Conservation (phyloP, 2,797 vertebrate genomes). For the Gastrophryne carolinensis region DNA sequence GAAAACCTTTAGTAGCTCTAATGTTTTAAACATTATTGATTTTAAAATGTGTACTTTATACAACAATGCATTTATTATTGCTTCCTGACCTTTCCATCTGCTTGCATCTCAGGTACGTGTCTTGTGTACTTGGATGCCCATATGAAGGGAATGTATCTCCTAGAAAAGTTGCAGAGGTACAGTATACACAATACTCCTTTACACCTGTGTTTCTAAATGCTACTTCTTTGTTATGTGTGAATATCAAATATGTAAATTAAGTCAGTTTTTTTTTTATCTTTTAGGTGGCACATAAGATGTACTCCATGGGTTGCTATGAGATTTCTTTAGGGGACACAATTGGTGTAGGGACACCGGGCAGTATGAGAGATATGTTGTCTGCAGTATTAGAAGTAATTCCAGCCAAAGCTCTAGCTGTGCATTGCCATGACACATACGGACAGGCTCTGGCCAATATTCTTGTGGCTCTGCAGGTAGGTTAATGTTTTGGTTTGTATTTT, state of each 20-base stretch:
- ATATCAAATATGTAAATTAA: not conserved
- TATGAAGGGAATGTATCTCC: conserved; percentile 92
- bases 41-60: no score
- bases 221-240: not conserved
- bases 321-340: conserved; percentile 96
- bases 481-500: no score
- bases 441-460: conserved; percentile 95
- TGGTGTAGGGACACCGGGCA: conserved; percentile 88
- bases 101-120: conserved; percentile 79
- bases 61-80: no score
- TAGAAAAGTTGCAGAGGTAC: conserved; percentile 88
- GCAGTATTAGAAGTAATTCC: conserved; percentile 85
- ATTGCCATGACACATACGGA: conserved; percentile 96
- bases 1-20: no score
- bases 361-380: conserved; percentile 86
- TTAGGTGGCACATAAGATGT: conserved; percentile 88
- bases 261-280: not conserved
- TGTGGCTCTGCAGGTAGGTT: conserved; percentile 85
- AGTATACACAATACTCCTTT: not conserved
- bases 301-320: conserved; percentile 96
- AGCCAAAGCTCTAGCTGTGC: conserved; percentile 83
- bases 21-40: no score
- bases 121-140: conserved; percentile 93
- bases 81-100: not conserved
- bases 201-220: not conserved